Evolutionary conservation across 2,888 invertebrate species (phyloP), one percentile per base, ranked within the genome.

Genomic region (Abrostola triplasia): DNA sequence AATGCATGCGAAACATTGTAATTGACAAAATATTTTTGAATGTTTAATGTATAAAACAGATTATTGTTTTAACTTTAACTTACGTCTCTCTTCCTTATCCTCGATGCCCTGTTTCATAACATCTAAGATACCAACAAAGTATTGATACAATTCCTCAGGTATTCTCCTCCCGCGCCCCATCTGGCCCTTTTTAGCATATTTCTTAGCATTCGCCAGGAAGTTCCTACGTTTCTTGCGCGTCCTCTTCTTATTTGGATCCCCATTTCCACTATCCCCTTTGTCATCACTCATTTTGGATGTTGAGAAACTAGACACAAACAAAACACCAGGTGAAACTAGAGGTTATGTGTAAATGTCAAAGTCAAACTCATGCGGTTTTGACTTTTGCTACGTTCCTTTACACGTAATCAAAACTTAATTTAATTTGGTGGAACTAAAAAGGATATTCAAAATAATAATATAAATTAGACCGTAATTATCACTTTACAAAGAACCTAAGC

Each of bases 101-200:
- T 96, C 95, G 72, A 97, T 96, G 2, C 96, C 96, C 59, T 95
- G 95, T 69, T 96, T 96, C 85, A 97, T 96, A 0, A 96, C 93
- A 82, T 97, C 97, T 81, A 97, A 91, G 67, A 97, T 96, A 48
- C 96, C 95, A 7, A 98, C 95, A 84, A 97, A 97, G 86, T 98
- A 98, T 77, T 96, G 96, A 80, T 97, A 98, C 6, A 96, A 95
- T 67, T 97, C 97, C 6, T 96, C 95, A 38, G 97, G 96, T 56
- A 98, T 95, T 79, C 96, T 95, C 0, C 95, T 95, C 0, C 97
- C 97, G 49, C 96, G 95, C 0, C 97, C 97, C 88, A 95, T 96
- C 80, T 95, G 96, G 0, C 97, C 97, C 76, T 96, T 96, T 77
- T 97, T 97, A 0, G 95, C 97, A 85, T 97, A 97, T 81, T 97